Conservation (phyloP, 2,113 vertebrate genomes). For the Puffinus mauretanicus region DNA sequence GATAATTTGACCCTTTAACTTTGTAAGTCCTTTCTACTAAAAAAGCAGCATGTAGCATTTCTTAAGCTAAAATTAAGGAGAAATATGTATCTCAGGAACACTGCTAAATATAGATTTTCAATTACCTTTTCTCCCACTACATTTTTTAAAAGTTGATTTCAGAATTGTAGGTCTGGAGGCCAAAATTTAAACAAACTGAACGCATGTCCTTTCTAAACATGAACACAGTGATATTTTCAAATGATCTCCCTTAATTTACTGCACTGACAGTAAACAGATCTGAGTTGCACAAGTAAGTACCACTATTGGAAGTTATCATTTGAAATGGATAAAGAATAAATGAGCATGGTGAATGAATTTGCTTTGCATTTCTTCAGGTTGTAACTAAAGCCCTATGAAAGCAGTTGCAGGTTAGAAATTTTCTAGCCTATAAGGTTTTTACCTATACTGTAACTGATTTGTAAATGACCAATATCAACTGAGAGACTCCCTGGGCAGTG, state of each 20-base stretch:
- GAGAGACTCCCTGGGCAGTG: not conserved
- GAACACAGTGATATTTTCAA: not conserved
- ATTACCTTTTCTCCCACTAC: not conserved
- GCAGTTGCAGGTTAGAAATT: not conserved
- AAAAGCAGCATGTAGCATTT: not conserved
- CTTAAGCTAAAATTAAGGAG: not conserved
- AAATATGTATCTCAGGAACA: not conserved
- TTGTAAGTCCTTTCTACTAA: not conserved
- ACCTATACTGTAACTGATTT: not conserved
- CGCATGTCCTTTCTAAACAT: not conserved
- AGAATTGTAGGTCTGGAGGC: not conserved
- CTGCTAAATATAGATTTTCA: not conserved
- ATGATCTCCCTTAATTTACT: not conserved
- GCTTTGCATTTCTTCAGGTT: not conserved
- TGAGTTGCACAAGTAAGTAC: not conserved
- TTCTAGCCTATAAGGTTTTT: not conserved
- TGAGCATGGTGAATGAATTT: not conserved
- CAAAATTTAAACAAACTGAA: not conserved
- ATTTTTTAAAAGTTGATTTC: not conserved
- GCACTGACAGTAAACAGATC: accelerated
- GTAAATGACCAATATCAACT: not conserved
- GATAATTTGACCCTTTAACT: not conserved
- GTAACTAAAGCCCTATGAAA: not conserved
- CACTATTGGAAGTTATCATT: not conserved
- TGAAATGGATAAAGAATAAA: not conserved